Conservation (phyloP, 2,113 vertebrate species). For the Pavo muticus region DNA sequence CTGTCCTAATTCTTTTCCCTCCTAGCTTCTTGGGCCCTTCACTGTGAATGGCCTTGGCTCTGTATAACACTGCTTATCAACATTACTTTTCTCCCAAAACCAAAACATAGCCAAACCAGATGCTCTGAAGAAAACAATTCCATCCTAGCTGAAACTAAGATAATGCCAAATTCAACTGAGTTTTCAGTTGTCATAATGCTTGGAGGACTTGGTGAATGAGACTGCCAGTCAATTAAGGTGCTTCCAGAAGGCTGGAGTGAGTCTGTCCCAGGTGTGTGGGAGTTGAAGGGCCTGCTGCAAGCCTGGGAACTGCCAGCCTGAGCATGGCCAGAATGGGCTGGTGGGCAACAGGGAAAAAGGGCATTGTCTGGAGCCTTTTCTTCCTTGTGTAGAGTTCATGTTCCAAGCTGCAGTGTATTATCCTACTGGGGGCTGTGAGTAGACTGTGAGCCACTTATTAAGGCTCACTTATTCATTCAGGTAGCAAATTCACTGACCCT, state of each 20-base stretch:
- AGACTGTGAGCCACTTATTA: not conserved
- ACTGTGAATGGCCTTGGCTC: too few relatives aligned
- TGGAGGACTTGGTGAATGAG: not conserved
- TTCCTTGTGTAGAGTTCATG: not conserved
- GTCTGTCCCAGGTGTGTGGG: rapidly evolving
- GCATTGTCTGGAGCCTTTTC: not conserved
- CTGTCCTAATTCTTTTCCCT: too few relatives aligned
- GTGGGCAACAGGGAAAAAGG: not conserved
- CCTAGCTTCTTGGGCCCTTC: too few relatives aligned
- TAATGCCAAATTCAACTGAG: not conserved
- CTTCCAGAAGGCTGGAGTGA: not conserved
- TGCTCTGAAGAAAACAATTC: too few relatives aligned
- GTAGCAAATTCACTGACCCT: too few relatives aligned
- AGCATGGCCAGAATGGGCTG: not conserved
- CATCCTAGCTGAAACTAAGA: too few relatives aligned
- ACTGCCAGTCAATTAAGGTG: not conserved
- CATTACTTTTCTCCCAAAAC: too few relatives aligned
- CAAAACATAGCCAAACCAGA: too few relatives aligned
- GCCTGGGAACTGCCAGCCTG: not conserved
- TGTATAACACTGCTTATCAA: too few relatives aligned
- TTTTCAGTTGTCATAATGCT: constrained; percentile 51
- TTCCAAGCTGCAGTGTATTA: not conserved
- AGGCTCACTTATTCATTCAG: not conserved
- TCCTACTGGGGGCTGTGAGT: rapidly evolving
- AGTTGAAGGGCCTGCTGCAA: not conserved